Conservation (phyloP, 2,113 vertebrate genomes). For the Opisthocomus hoazin region DNA sequence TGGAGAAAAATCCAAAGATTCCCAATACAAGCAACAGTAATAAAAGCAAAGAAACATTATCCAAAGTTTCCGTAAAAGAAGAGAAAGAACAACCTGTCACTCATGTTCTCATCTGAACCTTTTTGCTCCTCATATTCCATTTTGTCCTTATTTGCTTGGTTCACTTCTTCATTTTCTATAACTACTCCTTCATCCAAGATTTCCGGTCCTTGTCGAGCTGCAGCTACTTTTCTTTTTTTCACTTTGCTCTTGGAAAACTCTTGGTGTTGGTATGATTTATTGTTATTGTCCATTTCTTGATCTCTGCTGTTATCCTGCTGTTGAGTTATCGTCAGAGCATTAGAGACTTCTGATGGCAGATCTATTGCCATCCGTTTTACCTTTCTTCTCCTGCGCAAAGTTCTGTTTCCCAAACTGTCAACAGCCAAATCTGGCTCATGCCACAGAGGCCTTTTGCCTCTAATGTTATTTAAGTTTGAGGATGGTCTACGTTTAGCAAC, state of each 20-base stretch:
- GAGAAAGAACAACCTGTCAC: conserved; percentile 90
- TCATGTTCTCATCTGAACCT: conserved; percentile 97
- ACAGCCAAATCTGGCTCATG: conserved; percentile 75
- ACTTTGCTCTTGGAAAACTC: conserved; percentile 81
- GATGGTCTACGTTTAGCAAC: conserved; percentile 82
- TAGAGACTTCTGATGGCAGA: conserved; percentile 79
- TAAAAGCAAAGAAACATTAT: neutral
- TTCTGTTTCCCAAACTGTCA: conserved; percentile 83
- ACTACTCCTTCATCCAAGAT: conserved; percentile 76
- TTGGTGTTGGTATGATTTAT: conserved; percentile 65
- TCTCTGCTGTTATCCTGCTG: conserved; percentile 72
- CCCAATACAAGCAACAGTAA: neutral
- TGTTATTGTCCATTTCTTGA: conserved; percentile 77
- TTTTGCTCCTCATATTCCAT: conserved; percentile 97
- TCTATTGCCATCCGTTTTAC: conserved; percentile 98
- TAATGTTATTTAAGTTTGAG: conserved; percentile 75
- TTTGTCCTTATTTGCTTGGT: conserved; percentile 84
- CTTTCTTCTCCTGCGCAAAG: conserved; percentile 87
- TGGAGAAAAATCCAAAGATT: neutral
- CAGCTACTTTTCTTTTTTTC: conserved; percentile 88
- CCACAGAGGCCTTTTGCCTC: conserved; percentile 78
- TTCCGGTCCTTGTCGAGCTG: conserved; percentile 77
- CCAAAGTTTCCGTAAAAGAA: neutral
- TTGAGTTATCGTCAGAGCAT: conserved; percentile 78
- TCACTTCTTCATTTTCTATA: conserved; percentile 76